Percentiles rank a stretch among this genome's conserved stretches.
These are phyloP conservation scores for Tetramorium parvispinum DNA, from an alignment of 1,140 invertebrate species.

Conservation along the genomic window DNA sequence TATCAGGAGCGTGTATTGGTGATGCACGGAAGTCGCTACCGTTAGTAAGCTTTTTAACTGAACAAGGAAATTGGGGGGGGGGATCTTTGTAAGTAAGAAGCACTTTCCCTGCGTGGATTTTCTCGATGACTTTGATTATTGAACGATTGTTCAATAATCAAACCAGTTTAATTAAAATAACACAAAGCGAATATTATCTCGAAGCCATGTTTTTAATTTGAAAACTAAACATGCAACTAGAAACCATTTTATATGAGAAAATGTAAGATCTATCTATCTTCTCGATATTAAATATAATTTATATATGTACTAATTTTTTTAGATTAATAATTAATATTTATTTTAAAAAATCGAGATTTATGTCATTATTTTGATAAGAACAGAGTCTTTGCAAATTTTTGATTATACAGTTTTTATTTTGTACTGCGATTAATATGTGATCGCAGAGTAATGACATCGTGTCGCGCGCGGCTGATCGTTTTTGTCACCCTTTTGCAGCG, in stretches of 20 bases:
- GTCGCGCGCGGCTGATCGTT: slow-evolving; percentile 21
- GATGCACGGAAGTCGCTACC: neutral
- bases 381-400: neutral
- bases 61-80: neutral
- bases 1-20: neutral
- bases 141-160: neutral
- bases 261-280: neutral
- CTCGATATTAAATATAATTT: neutral
- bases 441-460: slow-evolving; percentile 21
- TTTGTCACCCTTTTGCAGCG: slow-evolving; percentile 33
- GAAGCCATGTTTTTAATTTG: neutral
- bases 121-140: neutral
- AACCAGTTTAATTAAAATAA: neutral
- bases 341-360: neutral
- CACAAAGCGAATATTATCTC: neutral
- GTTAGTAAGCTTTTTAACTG: slow-evolving; percentile 4
- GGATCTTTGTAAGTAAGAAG: neutral
- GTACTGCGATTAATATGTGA: neutral
- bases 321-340: neutral
- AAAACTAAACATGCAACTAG: neutral
- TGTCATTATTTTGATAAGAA: neutral
- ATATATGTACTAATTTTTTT: neutral
- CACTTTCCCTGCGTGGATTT: too few species aligned
- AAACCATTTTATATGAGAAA: neutral
- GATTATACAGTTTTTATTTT: neutral